A percentile compares a stretch with the other conserved stretches of the same genome.
Evolutionary conservation across 1,140 invertebrate genomes (phyloP).

Genomic region (Mercenaria mercenaria): DNA sequence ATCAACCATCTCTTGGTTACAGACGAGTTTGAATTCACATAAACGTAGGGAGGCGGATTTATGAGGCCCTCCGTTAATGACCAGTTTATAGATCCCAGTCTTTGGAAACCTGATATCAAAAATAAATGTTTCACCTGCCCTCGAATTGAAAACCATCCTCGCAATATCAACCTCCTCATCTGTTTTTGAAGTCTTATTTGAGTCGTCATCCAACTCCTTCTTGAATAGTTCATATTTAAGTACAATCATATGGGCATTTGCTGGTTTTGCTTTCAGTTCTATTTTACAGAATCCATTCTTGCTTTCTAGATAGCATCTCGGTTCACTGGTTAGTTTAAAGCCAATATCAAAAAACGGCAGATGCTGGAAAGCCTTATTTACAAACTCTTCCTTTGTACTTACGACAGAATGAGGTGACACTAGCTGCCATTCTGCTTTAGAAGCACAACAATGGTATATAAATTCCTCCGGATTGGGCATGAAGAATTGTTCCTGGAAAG

Average conservation of each 20-base stretch:
- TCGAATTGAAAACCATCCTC: slow-evolving; percentile 67
- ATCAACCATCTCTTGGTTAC: slow-evolving; percentile 21
- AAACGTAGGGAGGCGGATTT: slow-evolving; percentile 24
- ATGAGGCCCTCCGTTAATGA: slow-evolving; percentile 62
- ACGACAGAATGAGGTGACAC: neutral
- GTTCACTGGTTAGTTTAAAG: slow-evolving; percentile 41
- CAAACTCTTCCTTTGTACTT: slow-evolving; percentile 36
- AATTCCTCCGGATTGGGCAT: slow-evolving; percentile 70
- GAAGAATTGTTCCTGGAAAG: slow-evolving; percentile 69
- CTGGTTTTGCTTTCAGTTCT: slow-evolving; percentile 50
- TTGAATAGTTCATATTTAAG: slow-evolving; percentile 63
- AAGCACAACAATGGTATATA: slow-evolving; percentile 65
- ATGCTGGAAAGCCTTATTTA: slow-evolving; percentile 54
- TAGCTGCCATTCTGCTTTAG: slow-evolving; percentile 67
- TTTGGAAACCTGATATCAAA: slow-evolving; percentile 67
- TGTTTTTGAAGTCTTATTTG: neutral
- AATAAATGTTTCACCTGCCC: slow-evolving; percentile 56
- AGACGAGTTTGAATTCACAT: slow-evolving; percentile 63
- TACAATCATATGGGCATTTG: slow-evolving; percentile 55
- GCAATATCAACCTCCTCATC: slow-evolving; percentile 35
- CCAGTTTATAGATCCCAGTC: slow-evolving; percentile 66
- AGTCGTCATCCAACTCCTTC: slow-evolving; percentile 16
- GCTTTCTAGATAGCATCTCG: slow-evolving; percentile 43
- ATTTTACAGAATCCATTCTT: slow-evolving; percentile 44
- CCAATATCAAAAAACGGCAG: slow-evolving; percentile 69